Conservation (phyloP, 2,113 vertebrate species). For the Stegostoma tigrinum region DNA sequence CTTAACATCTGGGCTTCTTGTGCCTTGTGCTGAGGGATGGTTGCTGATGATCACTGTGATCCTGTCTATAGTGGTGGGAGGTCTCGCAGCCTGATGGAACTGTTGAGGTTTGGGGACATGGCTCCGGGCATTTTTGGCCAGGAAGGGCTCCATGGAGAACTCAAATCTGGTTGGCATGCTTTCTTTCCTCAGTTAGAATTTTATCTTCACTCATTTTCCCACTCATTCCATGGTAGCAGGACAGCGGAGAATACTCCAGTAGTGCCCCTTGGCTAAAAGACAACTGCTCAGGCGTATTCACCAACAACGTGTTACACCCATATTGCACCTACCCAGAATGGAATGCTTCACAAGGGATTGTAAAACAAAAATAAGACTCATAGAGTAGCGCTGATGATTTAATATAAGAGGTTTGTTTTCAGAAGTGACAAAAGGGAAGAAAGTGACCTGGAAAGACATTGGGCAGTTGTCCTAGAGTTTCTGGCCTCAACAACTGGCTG, state of each 20-base stretch:
- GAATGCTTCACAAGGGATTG: no score
- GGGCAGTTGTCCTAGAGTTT: no score
- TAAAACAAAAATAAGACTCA: no score
- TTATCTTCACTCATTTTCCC: not conserved
- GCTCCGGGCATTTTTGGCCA: not conserved
- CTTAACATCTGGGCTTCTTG: not conserved
- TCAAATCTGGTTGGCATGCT: not conserved
- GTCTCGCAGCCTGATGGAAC: not conserved
- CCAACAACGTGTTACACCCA: no score
- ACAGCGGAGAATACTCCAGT: not conserved
- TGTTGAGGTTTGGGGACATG: not conserved
- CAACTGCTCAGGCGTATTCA: no score
- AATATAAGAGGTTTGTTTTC: no score
- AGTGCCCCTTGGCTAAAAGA: not conserved
- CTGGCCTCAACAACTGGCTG: no score
- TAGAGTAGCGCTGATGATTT: no score
- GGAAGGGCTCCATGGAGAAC: not conserved
- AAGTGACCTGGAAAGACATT: no score
- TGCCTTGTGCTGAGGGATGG: not conserved
- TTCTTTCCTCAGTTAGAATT: not conserved
- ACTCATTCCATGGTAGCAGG: not conserved
- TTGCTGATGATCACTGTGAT: not conserved
- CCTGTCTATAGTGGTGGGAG: not conserved
- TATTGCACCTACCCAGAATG: no score
- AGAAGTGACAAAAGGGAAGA: no score